These are phyloP conservation scores for Drosophila ezoana DNA, from an alignment of 2,888 invertebrate species.

Conservation along the genomic window DNA sequence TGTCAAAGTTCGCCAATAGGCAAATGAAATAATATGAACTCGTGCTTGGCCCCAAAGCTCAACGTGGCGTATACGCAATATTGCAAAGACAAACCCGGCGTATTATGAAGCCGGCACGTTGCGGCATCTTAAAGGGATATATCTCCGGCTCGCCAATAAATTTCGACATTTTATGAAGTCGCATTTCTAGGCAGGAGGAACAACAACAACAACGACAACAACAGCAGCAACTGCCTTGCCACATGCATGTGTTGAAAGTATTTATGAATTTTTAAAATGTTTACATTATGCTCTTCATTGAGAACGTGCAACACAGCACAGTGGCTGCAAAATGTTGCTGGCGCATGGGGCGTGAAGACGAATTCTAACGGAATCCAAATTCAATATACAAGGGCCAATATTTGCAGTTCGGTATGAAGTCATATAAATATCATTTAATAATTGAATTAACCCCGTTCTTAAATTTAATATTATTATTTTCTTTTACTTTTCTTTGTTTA, in stretches of 20 bases:
- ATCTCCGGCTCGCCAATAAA: slow-evolving; percentile 38
- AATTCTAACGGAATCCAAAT: neutral
- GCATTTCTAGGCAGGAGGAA: slow-evolving; percentile 11
- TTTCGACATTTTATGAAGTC: slow-evolving; percentile 42
- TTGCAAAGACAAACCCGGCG: slow-evolving; percentile 17
- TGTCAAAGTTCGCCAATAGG: slow-evolving; percentile 34
- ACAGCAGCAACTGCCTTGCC: slow-evolving; percentile 15
- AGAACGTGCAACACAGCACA: slow-evolving; percentile 30
- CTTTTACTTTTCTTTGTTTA: too few relatives aligned
- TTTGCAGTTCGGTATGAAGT: neutral
- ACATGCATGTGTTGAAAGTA: slow-evolving; percentile 57
- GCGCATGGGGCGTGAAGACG: neutral
- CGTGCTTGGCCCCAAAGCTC: slow-evolving; percentile 9
- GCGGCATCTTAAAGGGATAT: slow-evolving; percentile 51
- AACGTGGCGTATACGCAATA: slow-evolving; percentile 54
- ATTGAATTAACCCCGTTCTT: too few relatives aligned
- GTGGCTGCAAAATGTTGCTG: slow-evolving; percentile 19
- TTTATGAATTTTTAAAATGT: slow-evolving; percentile 55
- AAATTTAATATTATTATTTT: too few relatives aligned
- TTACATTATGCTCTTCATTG: slow-evolving; percentile 38
- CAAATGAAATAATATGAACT: slow-evolving; percentile 55
- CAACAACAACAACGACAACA: slow-evolving; percentile 4
- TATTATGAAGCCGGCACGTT: slow-evolving; percentile 31
- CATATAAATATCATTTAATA: too few relatives aligned
- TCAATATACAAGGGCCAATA: neutral